Conservation (phyloP, 2,888 invertebrate species). For the Acleris literana region DNA sequence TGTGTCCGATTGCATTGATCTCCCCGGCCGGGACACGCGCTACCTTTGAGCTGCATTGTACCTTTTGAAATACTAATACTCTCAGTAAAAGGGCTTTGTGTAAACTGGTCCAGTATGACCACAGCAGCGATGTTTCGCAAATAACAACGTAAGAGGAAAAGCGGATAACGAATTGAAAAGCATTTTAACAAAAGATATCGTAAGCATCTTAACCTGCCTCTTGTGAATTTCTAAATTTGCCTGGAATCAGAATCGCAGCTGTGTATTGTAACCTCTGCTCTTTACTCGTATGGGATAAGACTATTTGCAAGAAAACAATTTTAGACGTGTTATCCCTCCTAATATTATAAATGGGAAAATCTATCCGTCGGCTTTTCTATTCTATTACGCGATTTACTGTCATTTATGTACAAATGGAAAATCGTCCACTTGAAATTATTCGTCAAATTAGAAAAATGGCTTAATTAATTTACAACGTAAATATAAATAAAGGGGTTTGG, state of each 20-base stretch:
- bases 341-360: too few relatives aligned
- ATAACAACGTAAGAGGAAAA: constrained; percentile 19
- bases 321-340: too few relatives aligned
- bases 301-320: not conserved
- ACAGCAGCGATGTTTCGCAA: constrained; percentile 17
- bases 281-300: not conserved
- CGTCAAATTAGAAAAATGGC: too few relatives aligned
- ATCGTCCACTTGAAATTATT: too few relatives aligned
- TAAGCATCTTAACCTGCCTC: not conserved
- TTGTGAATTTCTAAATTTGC: not conserved
- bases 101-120: constrained; percentile 26
- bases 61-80: constrained; percentile 23
- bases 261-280: not conserved
- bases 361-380: too few relatives aligned
- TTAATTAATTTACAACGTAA: too few relatives aligned
- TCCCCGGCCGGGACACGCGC: constrained; percentile 2
- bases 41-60: constrained; percentile 32
- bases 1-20: constrained; percentile 24
- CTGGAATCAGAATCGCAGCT: not conserved
- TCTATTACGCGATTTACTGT: too few relatives aligned
- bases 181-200: constrained; percentile 14
- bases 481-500: too few relatives aligned
- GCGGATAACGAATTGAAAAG: constrained; percentile 23
- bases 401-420: too few relatives aligned
- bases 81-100: constrained; percentile 22